Conservation (phyloP, 2,797 vertebrate genomes). For the Enteromius anoplus region DNA sequence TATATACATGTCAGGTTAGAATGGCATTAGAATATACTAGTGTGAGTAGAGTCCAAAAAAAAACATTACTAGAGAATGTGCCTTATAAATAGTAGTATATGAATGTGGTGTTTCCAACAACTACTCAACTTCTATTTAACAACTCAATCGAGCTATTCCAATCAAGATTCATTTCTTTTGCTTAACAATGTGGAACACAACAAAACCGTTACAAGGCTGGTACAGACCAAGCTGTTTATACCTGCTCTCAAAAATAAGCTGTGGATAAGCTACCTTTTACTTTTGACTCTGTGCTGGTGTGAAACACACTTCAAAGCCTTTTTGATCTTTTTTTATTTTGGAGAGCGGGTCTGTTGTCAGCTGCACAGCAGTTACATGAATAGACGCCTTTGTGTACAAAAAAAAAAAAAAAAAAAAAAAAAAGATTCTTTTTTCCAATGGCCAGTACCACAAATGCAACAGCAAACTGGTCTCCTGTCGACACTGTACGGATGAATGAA, state of each 20-base stretch:
- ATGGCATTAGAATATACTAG: background rate
- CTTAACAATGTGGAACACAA: background rate
- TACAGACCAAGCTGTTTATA: background rate
- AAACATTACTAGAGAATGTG: background rate
- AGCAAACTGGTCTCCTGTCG: background rate
- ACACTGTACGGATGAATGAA: background rate
- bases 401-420: background rate
- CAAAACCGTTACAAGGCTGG: background rate
- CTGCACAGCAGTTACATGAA: conserved; percentile 16
- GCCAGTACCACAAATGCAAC: background rate
- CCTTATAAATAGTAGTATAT: no score
- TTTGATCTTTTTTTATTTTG: background rate
- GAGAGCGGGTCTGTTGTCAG: conserved; percentile 1
- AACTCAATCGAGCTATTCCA: background rate
- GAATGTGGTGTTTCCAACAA: background rate
- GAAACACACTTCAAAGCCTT: conserved; percentile 13
- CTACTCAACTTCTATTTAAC: background rate
- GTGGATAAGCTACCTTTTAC: background rate
- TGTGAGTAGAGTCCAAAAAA: no score
- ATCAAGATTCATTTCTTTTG: background rate
- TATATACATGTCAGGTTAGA: background rate
- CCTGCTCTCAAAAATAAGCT: background rate
- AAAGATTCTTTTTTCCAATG: background rate
- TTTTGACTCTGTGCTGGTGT: conserved; percentile 2
- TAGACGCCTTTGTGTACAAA: conserved; percentile 17